These are phyloP conservation scores for Pelosia muscerda DNA, from an alignment of 2,888 invertebrate species.

Conservation along the genomic window DNA sequence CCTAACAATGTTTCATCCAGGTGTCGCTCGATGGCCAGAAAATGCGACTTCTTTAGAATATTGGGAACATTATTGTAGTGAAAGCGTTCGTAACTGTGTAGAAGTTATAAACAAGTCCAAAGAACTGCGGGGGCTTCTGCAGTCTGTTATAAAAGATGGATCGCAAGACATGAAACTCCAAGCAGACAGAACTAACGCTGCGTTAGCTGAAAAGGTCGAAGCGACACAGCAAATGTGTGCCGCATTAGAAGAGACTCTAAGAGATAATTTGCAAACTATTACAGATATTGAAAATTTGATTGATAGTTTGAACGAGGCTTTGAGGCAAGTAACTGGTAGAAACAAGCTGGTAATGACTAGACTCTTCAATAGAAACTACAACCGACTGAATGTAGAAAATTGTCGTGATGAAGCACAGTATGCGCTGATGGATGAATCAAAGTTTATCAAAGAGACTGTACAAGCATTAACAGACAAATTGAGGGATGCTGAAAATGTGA, in stretches of 20 bases:
- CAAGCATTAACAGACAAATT: constrained; percentile 87
- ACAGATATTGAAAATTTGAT: constrained; percentile 93
- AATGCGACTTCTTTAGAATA: constrained; percentile 90
- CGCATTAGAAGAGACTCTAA: constrained; percentile 89
- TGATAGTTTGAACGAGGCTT: constrained; percentile 88
- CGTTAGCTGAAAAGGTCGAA: constrained; percentile 90
- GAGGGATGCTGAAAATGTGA: constrained; percentile 87
- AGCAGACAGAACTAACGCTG: constrained; percentile 92
- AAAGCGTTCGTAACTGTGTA: constrained; percentile 92
- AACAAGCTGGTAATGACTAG: constrained; percentile 95
- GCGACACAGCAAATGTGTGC: constrained; percentile 91
- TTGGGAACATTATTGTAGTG: constrained; percentile 93
- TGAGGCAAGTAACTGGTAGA: constrained; percentile 90
- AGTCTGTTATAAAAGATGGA: constrained; percentile 91
- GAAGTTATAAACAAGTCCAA: constrained; percentile 91
- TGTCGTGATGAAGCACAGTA: constrained; percentile 94
- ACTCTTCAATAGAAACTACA: constrained; percentile 89
- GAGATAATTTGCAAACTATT: constrained; percentile 90
- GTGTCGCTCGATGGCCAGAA: constrained; percentile 92
- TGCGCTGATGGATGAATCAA: constrained; percentile 90
- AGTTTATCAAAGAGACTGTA: constrained; percentile 82
- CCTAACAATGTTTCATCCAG: constrained; percentile 91
- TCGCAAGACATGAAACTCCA: constrained; percentile 94
- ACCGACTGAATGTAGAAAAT: constrained; percentile 93
- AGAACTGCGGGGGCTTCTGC: constrained; percentile 89